A percentile compares a stretch with the other conserved stretches of the same genome.
These are phyloP conservation scores for Turdus rufiventris DNA, from an alignment of 2,113 vertebrate species.

Conservation along the genomic window DNA sequence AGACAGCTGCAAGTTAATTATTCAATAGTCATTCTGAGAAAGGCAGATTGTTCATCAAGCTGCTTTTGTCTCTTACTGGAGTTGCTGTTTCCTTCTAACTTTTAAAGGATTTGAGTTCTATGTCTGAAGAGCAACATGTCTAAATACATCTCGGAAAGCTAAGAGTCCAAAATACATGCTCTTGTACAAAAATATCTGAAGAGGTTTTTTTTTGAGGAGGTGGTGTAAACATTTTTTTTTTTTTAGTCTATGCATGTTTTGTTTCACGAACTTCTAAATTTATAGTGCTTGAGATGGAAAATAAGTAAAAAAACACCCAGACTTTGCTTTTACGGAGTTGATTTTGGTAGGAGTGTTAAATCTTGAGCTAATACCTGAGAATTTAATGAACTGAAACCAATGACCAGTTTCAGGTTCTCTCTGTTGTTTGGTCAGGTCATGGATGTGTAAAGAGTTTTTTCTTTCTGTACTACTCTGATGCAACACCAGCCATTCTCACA, in stretches of 20 bases:
- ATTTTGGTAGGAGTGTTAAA: background rate
- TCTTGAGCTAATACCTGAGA: background rate
- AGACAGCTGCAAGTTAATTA: background rate
- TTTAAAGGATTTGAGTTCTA: rapidly evolving
- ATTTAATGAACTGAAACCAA: background rate
- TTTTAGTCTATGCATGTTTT: background rate
- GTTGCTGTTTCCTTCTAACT: background rate
- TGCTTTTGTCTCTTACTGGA: background rate
- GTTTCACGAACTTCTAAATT: background rate
- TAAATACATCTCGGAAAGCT: background rate
- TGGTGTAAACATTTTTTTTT: background rate
- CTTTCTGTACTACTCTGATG: background rate
- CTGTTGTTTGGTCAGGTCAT: background rate
- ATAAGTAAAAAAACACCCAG: background rate
- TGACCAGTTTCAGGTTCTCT: background rate
- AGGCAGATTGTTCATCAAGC: background rate
- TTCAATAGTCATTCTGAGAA: background rate
- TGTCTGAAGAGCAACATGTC: background rate
- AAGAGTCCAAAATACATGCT: background rate
- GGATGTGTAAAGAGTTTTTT: background rate
- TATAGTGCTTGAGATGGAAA: background rate
- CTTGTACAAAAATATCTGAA: background rate
- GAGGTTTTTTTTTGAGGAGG: background rate
- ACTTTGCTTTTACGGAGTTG: background rate
- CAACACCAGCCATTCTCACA: background rate